Percentiles rank a stretch among this genome's conserved stretches.
Conservation (phyloP, 2,888 invertebrate species). For the Drosophila borealis region DNA sequence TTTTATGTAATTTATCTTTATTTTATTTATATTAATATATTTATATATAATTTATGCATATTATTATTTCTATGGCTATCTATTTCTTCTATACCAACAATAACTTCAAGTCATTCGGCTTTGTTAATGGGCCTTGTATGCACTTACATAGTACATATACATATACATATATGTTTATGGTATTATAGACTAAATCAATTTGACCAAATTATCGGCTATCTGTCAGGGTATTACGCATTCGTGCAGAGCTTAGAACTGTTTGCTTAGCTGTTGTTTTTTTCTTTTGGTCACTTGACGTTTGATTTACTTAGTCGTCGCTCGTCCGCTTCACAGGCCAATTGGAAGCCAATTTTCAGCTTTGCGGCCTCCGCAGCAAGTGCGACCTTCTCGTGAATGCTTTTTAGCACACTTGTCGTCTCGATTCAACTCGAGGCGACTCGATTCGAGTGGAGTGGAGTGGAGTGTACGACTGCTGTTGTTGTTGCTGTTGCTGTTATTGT, state of each 20-base stretch:
- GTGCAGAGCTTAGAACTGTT: neutral
- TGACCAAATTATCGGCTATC: neutral
- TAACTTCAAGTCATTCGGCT: too few relatives aligned
- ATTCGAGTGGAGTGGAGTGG: slow-evolving; percentile 29
- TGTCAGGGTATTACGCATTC: slow-evolving; percentile 12
- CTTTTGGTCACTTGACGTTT: slow-evolving; percentile 61
- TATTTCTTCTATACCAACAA: too few relatives aligned
- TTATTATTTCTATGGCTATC: too few relatives aligned
- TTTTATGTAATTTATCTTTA: too few relatives aligned
- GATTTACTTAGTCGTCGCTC: slow-evolving; percentile 60
- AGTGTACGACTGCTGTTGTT: slow-evolving; percentile 8
- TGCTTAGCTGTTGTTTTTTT: slow-evolving; percentile 35
- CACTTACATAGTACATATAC: too few relatives aligned
- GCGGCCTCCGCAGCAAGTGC: slow-evolving; percentile 46
- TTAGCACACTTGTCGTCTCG: slow-evolving; percentile 70
- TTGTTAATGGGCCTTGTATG: too few relatives aligned
- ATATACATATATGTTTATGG: too few relatives aligned
- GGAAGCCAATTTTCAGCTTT: slow-evolving; percentile 75
- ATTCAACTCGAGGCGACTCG: slow-evolving; percentile 22
- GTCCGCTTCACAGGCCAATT: slow-evolving; percentile 74
- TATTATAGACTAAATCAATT: too few relatives aligned
- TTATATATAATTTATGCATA: neutral
- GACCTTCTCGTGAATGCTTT: slow-evolving; percentile 69
- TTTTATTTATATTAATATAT: neutral
- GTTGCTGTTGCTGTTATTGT: neutral